Evolutionary conservation across 1,140 invertebrate genomes (phyloP), one percentile per base, ranked within the genome.

Genomic region (Drosophila erecta): DNA sequence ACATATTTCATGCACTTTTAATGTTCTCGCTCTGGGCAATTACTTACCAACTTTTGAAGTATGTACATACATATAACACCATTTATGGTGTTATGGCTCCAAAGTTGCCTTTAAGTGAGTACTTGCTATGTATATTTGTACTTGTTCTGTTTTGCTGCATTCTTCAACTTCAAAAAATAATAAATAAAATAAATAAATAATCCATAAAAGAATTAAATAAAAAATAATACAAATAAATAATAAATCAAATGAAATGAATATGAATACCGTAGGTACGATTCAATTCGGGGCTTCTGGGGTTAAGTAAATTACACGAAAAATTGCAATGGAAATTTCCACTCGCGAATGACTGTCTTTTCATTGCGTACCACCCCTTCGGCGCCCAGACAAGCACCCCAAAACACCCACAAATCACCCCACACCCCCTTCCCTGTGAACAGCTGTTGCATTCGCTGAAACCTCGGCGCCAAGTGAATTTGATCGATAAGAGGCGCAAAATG

Each of bases 281-380:
- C 37, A 38, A 4, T 38, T 38, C 3, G 14, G 14, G 1, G 12
- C 17, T 43, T 15, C n/a, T 24, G 2, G 66, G 66, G 66, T 70
- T 70, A 70, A 70, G 17, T n/a, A 20, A 22, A 61, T 84, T 79
- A 58, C 27, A 70, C 60, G 55, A 79, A 76, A 83, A 66, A 84
- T 62, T 76, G 81, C 76, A 84, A 35, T 80, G 81, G 81, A 84
- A 84, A 84, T 76, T 84, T 84, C 80, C 80, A 85, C 38, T 84
- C 64, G 65, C 41, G 43, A 24, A 75, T 71, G 60, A 66, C 47
- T 73, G 51, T 43, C 41, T 71, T 59, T 78, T 49, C 38, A 67
- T 62, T 69, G 70, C 57, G 46, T 55, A 58, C 67, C 43, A 20
- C 47, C 44, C 49, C 46, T 73, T 15, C 12, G 30, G 7, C 40